Evolutionary conservation across 1,140 invertebrate species (phyloP).

Genomic region (Penaeus indicus): DNA sequence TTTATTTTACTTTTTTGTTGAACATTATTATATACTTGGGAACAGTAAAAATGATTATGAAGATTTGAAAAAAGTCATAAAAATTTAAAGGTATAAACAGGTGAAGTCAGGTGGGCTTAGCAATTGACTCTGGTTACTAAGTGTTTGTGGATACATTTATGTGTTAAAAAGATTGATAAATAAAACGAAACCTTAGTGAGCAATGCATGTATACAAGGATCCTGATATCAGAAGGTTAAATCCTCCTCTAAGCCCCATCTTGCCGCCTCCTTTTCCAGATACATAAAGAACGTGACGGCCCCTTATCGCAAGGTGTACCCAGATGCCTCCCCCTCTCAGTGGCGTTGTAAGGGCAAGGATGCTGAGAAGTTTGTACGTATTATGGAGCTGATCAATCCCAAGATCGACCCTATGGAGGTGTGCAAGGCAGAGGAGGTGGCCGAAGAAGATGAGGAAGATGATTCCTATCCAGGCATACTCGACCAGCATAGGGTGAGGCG

Average conservation of each 20-base stretch:
- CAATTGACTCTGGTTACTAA: no score
- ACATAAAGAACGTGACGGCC: slow-evolving; percentile 70
- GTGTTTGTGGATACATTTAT: no score
- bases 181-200: no score
- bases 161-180: no score
- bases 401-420: slow-evolving; percentile 71
- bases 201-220: no score
- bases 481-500: slow-evolving; percentile 69
- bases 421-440: slow-evolving; percentile 70
- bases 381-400: slow-evolving; percentile 73
- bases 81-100: no score
- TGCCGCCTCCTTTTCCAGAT: slow-evolving; percentile 48
- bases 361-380: slow-evolving; percentile 74
- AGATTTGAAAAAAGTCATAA: no score
- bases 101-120: no score
- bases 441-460: slow-evolving; percentile 73
- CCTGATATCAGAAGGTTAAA: no score
- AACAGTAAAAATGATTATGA: no score
- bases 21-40: no score
- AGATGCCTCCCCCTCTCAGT: slow-evolving; percentile 73
- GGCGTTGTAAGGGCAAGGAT: slow-evolving; percentile 72
- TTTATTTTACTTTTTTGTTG: background rate
- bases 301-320: slow-evolving; percentile 77
- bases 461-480: slow-evolving; percentile 69
- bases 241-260: slow-evolving; percentile 35